A percentile compares a stretch with the other conserved stretches of the same genome.
Conservation (phyloP, 2,797 vertebrate genomes). For the Hozukius guyotensis region DNA sequence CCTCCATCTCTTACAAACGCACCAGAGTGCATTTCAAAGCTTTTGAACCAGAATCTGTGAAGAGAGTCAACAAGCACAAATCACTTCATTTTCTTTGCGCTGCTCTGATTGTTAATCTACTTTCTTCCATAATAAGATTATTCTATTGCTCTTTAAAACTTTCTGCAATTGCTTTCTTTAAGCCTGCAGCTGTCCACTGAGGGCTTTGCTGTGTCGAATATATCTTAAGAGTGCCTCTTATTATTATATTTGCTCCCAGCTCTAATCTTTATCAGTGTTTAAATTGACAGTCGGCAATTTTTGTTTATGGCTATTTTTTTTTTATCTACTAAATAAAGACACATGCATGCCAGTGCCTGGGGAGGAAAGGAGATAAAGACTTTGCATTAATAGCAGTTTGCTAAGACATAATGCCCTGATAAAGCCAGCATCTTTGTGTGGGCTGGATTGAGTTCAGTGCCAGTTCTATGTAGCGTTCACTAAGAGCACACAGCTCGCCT, state of each 20-base stretch:
- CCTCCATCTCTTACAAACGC: constrained; percentile 51
- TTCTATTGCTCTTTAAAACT: constrained; percentile 74
- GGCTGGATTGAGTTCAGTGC: constrained; percentile 77
- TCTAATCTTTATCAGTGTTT: constrained; percentile 81
- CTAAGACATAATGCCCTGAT: constrained; percentile 80
- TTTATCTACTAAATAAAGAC: constrained; percentile 78
- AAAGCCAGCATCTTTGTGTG: constrained; percentile 75
- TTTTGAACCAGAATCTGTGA: constrained; percentile 61
- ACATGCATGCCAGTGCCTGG: constrained; percentile 66
- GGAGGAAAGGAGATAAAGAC: constrained; percentile 78
- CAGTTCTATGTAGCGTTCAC: constrained; percentile 53
- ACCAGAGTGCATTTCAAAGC: constrained; percentile 60
- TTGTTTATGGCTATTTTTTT: constrained; percentile 76
- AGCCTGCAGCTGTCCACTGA: constrained; percentile 79
- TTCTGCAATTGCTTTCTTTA: constrained; percentile 75
- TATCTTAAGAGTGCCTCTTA: constrained; percentile 70
- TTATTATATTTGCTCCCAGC: constrained; percentile 77
- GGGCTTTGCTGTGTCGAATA: constrained; percentile 75
- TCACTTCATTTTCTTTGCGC: constrained; percentile 70
- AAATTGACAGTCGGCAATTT: constrained; percentile 82
- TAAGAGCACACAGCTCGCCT: constrained; percentile 21
- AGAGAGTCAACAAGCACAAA: constrained; percentile 64
- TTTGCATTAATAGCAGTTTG: constrained; percentile 81
- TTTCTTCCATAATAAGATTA: constrained; percentile 79
- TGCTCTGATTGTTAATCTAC: constrained; percentile 78